Base-by-base conservation (phyloP, 2,888 invertebrate species). In the Tupiocoris notatus region DNA sequence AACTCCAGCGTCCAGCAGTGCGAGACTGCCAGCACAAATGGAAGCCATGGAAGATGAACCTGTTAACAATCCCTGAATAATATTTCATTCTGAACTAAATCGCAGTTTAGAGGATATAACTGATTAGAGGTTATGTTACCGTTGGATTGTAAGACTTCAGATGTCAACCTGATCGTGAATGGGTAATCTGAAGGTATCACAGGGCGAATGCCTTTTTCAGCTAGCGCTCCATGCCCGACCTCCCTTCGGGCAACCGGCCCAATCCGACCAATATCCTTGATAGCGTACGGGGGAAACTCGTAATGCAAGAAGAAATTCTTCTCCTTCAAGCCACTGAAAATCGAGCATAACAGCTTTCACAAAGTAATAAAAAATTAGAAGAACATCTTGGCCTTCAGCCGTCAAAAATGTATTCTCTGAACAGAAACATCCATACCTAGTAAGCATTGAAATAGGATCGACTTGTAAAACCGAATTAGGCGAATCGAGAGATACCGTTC, bases 41-140 rank as follows among this genome's bases (percentile, higher is more conserved):
- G 96, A 93, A 18, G 99, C 99, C 99, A 99, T 99, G 0, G 98
- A 98, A 75, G 98, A 98, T 0, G 98, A 98, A 0, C 96, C 95
- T 92, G 84, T 20, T 76, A 66, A n/a, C n/a, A n/a, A n/a, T n/a
- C n/a, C n/a, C n/a, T n/a, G n/a, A n/a, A n/a, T n/a, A n/a, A n/a
- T n/a, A n/a, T n/a, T n/a, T 12, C 17, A 61, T n/a, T 61, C 7
- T n/a, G 20, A 61, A 61, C 17, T 17, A 18, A 78, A 76, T 63
- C 62, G 57, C 21, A n/a, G 68, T 20, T 65, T 54, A 9, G 73
- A 24, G 63, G 77, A 22, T 24, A 54, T 20, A 16, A 54, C 54
- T 9, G 54, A 9, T 54, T 54, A n/a, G n/a, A n/a, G n/a, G n/a
- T n/a, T n/a, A n/a, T n/a, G 17, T 3, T 62, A 92, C 96, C 97